A percentile compares a stretch with the other conserved stretches of the same genome.
These are phyloP conservation scores for Pogoniulus pusillus DNA, from an alignment of 2,797 vertebrate genomes.

Conservation along the genomic window DNA sequence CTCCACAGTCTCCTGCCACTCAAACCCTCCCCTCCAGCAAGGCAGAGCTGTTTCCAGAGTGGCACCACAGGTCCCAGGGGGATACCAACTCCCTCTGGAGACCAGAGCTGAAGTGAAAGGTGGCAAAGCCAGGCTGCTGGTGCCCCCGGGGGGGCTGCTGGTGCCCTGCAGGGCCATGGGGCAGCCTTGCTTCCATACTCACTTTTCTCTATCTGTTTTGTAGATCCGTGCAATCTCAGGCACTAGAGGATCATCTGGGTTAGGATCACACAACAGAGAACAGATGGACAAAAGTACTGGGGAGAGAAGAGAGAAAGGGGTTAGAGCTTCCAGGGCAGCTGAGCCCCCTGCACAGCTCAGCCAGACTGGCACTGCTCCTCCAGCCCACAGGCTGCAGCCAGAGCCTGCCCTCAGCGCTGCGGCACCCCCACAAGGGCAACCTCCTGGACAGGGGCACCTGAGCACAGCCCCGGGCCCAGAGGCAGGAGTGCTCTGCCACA, in stretches of 20 bases:
- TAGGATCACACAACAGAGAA: conserved; percentile 99
- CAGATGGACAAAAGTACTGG: conserved; percentile 99
- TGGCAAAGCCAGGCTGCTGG: neutral
- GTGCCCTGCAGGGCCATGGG: too few relatives aligned
- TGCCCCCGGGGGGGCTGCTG: neutral
- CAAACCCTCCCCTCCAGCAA: neutral
- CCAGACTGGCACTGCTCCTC: neutral
- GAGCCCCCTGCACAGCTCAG: neutral
- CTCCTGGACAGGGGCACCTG: neutral
- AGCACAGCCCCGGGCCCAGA: neutral
- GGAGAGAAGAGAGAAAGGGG: conserved; percentile 32
- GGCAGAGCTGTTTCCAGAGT: accelerated
- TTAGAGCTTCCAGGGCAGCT: conserved; percentile 49
- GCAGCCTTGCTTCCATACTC: conserved; percentile 72
- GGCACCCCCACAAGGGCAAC: neutral
- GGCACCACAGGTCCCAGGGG: neutral
- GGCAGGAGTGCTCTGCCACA: neutral
- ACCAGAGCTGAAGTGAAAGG: neutral
- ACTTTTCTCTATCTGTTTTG: conserved; percentile 99
- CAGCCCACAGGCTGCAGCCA: neutral
- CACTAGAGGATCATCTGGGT: conserved; percentile 99
- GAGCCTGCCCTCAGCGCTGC: neutral
- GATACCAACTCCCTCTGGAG: too few relatives aligned
- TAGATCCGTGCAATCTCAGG: conserved; percentile 99
- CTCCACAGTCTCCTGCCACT: neutral